These are phyloP conservation scores for Hycleus phaleratus DNA, from an alignment of 1,140 invertebrate genomes.

Conservation along the genomic window DNA sequence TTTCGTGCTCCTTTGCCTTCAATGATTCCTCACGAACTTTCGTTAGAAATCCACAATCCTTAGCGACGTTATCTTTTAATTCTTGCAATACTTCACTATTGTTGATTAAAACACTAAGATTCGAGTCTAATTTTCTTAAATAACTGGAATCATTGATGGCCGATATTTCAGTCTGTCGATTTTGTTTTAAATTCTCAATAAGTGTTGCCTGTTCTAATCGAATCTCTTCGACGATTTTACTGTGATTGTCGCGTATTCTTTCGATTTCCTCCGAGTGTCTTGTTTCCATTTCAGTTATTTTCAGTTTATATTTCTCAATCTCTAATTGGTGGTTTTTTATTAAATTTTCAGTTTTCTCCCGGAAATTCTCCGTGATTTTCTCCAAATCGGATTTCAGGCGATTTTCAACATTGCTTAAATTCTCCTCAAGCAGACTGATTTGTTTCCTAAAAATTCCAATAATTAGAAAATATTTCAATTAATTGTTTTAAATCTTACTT, in stretches of 20 bases:
- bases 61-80: conserved; percentile 33
- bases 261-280: conserved; percentile 41
- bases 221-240: conserved; percentile 37
- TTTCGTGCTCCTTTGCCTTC: conserved; percentile 35
- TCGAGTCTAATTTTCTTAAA: conserved; percentile 40
- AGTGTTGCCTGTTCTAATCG: conserved; percentile 38
- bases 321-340: conserved; percentile 30
- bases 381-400: conserved; percentile 41
- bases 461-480: not conserved
- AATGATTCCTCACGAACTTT: conserved; percentile 38
- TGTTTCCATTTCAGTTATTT: conserved; percentile 36
- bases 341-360: conserved; percentile 34
- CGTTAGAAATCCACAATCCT: conserved; percentile 37
- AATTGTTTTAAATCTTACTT: conserved; percentile 35
- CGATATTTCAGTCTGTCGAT: conserved; percentile 39
- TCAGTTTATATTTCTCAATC: conserved; percentile 37
- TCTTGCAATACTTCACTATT: conserved; percentile 35
- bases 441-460: conserved; percentile 40
- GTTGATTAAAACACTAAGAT: conserved; percentile 37
- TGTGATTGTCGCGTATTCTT: conserved; percentile 38
- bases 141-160: conserved; percentile 40
- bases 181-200: conserved; percentile 42
- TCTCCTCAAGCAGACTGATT: conserved; percentile 41
- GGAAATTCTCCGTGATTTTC: conserved; percentile 32
- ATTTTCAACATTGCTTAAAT: conserved; percentile 39